Base-by-base conservation (phyloP, 2,888 invertebrate species). In the Drosophila paranaensis region DNA sequence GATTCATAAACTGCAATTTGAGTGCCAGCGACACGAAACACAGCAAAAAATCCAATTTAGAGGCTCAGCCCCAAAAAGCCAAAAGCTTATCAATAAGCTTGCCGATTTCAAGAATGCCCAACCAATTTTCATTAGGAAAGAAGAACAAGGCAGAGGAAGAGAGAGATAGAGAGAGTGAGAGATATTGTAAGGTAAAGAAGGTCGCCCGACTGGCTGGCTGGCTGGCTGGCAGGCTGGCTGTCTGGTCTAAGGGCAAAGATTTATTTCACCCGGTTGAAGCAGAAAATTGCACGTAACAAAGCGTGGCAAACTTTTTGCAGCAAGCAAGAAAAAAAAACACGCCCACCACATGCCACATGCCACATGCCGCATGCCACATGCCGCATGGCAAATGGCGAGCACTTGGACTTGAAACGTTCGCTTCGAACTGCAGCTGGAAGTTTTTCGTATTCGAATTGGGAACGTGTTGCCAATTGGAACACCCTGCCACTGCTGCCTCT, bases 261-360 rank as follows among this genome's bases (percentile, higher is more conserved):
- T 84, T 87, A 82, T 85, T 88, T 88, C 82, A 86, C 75, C 80
- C 82, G 75, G 83, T 71, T 86, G 75, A 85, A 80, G 88, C 82
- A 86, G 88, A 88, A 88, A 83, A 83, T 83, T 85, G 80, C 83
- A 88, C 82, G 72, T 88, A 88, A 85, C 88, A 88, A 86, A 86
- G 83, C 82, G 82, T 83, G 77, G 80, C 70, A 88, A 85, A 75
- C 75, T 88, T 83, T 79, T 62, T 46, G 37, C 40, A 62, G 50
- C 70, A 16, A 50, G 51, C 43, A 43, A 50, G 11, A 48, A 8
- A 11, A n/a, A 43, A 43, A 43, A 69, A 50, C 64, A 64, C 75
- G 48, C 82, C 65, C 73, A 64, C 67, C 75, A 45, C 65, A 64
- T 45, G 45, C 42, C 42, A 35, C 79, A 57, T 42, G 37, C 57